Conservation (phyloP, 2,797 vertebrate genomes). For the Myotis planiceps region DNA sequence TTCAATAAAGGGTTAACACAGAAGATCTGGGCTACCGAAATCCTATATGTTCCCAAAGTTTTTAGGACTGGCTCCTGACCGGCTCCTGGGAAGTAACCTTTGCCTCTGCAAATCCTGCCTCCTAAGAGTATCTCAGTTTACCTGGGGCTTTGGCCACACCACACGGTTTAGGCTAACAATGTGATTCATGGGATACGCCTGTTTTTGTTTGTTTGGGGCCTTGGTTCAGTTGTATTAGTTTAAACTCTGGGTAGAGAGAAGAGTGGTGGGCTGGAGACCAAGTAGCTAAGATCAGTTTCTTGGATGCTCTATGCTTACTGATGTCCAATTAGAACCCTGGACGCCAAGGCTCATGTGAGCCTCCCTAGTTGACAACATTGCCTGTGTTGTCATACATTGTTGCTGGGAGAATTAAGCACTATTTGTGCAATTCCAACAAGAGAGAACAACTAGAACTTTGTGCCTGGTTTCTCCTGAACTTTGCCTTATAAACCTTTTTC, state of each 20-base stretch:
- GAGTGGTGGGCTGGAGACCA: neutral
- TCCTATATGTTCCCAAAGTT: neutral
- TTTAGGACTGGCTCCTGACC: neutral
- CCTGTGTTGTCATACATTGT: neutral
- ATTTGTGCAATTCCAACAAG: neutral
- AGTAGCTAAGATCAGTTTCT: neutral
- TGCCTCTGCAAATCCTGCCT: neutral
- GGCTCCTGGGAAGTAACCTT: constrained; percentile 33
- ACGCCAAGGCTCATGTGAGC: neutral
- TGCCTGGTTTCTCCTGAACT: neutral
- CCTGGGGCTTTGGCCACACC: neutral
- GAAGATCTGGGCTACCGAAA: neutral
- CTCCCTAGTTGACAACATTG: neutral
- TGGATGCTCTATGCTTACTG: neutral
- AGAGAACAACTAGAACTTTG: constrained; percentile 1
- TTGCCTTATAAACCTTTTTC: neutral
- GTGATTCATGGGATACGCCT: constrained; percentile 2
- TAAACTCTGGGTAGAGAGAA: neutral
- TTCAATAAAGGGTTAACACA: constrained; percentile 4
- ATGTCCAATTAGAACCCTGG: neutral
- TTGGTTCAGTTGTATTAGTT: neutral
- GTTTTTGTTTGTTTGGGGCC: neutral
- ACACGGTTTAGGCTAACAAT: neutral
- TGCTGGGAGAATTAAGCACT: constrained; percentile 25
- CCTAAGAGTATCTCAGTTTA: neutral